Evolutionary conservation across 2,888 invertebrate genomes (phyloP).

Genomic region (Chloromyia formosa): DNA sequence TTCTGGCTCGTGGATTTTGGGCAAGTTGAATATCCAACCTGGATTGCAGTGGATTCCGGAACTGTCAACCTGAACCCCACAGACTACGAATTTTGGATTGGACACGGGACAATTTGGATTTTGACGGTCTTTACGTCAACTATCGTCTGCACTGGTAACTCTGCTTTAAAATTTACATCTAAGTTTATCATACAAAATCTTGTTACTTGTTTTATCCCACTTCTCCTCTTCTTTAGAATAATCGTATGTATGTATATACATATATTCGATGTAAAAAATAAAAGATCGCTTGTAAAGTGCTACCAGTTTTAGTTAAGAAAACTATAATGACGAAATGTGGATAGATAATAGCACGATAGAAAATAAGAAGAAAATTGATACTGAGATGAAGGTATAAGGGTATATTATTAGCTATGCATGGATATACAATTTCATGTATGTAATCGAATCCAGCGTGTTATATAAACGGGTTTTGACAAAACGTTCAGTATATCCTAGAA

Average conservation of each 20-base stretch:
- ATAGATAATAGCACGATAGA: background rate
- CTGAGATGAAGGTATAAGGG: background rate
- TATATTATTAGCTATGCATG: background rate
- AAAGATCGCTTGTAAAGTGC: conserved; percentile 23
- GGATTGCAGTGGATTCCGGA: no score
- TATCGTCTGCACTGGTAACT: no score
- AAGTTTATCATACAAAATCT: background rate
- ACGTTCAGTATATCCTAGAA: no score
- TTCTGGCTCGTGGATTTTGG: no score
- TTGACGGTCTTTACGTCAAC: no score
- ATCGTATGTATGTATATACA: background rate
- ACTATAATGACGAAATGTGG: background rate
- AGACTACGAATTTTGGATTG: no score
- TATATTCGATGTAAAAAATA: conserved; percentile 10
- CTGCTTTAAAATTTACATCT: background rate
- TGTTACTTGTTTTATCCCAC: background rate
- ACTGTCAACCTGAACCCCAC: no score
- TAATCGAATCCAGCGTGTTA: background rate
- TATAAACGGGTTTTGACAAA: no score
- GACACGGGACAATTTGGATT: no score
- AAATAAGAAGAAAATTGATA: background rate
- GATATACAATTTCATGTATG: background rate
- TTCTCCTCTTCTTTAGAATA: background rate
- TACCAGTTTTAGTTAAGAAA: conserved; percentile 29
- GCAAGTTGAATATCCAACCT: no score